phyloP scores from a whole-genome alignment of 2,113 vertebrate genomes.

The Istiophorus platypterus region DNA sequence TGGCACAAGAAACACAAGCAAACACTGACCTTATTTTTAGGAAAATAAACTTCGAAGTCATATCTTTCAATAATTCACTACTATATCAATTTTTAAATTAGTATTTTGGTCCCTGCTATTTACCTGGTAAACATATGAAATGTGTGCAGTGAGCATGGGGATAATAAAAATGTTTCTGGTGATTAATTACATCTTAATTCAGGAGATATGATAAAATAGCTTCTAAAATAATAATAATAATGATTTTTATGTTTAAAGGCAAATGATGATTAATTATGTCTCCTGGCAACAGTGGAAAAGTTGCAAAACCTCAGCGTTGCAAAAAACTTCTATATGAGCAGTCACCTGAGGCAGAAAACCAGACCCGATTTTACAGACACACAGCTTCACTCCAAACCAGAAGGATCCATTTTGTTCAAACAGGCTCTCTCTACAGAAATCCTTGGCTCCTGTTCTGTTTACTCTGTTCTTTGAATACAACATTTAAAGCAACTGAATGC shows the following conservation, averaged over 20 bases:
- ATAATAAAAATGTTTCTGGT: background rate
- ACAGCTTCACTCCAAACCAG: slow-evolving; percentile 3
- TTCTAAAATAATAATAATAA: background rate
- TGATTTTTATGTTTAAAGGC: background rate
- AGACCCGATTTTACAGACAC: background rate
- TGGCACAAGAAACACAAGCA: background rate
- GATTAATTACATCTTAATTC: background rate
- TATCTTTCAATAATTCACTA: too few relatives aligned
- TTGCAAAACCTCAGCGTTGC: background rate
- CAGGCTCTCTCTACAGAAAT: background rate
- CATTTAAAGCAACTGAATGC: background rate
- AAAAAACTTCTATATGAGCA: background rate
- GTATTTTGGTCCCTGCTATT: background rate
- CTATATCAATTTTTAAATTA: background rate
- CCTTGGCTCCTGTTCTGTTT: background rate
- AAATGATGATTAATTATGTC: slow-evolving; percentile 8
- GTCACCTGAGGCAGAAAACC: slow-evolving; percentile 17
- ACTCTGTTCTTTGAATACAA: background rate
- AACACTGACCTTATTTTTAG: too few relatives aligned
- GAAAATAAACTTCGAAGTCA: too few relatives aligned
- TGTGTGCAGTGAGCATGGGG: background rate
- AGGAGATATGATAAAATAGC: background rate
- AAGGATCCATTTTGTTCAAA: background rate
- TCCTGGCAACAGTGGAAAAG: slow-evolving; percentile 4
- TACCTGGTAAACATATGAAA: background rate